These are phyloP conservation scores for Callaeas wilsoni DNA, from an alignment of 2,113 vertebrate genomes.

Conservation along the genomic window DNA sequence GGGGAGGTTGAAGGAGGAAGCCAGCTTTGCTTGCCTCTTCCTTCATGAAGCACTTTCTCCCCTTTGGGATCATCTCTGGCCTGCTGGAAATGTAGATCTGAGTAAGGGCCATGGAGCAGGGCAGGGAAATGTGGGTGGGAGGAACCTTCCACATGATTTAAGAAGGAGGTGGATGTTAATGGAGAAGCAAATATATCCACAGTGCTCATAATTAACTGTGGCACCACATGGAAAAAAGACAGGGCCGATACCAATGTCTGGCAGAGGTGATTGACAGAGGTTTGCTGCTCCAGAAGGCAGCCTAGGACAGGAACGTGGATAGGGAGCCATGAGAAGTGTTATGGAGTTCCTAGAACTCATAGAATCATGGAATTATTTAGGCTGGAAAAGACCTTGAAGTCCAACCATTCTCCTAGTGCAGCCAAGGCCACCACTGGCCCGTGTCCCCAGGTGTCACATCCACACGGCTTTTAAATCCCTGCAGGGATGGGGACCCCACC, in stretches of 20 bases:
- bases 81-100: neutral
- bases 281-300: neutral
- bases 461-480: rapidly evolving
- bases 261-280: neutral
- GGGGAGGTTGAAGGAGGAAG: slow-evolving; percentile 11
- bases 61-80: neutral
- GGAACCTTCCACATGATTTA: rapidly evolving
- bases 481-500: no score
- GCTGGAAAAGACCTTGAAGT: neutral
- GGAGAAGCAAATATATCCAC: neutral
- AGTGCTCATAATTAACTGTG: neutral
- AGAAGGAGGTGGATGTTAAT: neutral
- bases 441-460: rapidly evolving
- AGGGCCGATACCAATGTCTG: no score
- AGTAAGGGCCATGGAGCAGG: rapidly evolving
- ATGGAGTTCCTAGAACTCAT: neutral
- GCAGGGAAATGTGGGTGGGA: neutral
- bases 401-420: no score
- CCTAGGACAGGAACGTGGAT: neutral
- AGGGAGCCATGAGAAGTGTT: neutral
- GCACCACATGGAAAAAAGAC: neutral
- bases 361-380: neutral
- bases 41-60: rapidly evolving
- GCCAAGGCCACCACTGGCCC: neutral
- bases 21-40: neutral